Percentiles rank a stretch among this genome's conserved stretches.
These are phyloP conservation scores for Drosophila emarginata DNA, from an alignment of 2,888 invertebrate species.

Conservation along the genomic window DNA sequence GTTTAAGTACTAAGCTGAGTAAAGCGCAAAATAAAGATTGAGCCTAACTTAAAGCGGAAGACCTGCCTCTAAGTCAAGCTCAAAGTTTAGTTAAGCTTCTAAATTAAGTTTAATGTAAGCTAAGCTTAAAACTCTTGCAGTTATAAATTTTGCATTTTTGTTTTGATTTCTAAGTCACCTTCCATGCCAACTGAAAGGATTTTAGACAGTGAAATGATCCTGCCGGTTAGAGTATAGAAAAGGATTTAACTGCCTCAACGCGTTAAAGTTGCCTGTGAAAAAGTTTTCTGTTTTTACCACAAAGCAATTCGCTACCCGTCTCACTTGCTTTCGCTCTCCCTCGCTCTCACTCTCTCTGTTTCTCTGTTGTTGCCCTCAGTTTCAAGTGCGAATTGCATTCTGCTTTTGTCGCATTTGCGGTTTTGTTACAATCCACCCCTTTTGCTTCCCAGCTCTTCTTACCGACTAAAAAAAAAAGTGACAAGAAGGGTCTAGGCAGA, in stretches of 20 bases:
- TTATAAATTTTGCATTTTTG: no score
- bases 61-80: background rate
- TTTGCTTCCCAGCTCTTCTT: constrained; percentile 4
- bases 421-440: constrained; percentile 52
- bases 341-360: constrained; percentile 23
- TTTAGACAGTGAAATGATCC: no score
- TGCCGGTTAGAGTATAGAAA: constrained; percentile 13
- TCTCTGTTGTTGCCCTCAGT: constrained; percentile 45
- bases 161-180: no score
- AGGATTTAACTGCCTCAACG: constrained; percentile 27
- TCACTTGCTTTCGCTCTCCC: constrained; percentile 27
- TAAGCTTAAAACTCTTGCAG: no score
- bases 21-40: background rate
- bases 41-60: background rate
- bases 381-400: constrained; percentile 78
- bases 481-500: constrained; percentile 6
- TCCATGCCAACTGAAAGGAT: no score
- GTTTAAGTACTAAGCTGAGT: background rate
- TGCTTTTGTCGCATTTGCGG: constrained; percentile 78
- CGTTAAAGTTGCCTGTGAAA: constrained; percentile 41
- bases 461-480: constrained; percentile 6
- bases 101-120: no score
- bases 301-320: constrained; percentile 29
- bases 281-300: constrained; percentile 56
- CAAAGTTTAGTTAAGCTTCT: background rate